Base-by-base conservation (phyloP, 2,113 vertebrate species). In the Pedetes capensis region DNA sequence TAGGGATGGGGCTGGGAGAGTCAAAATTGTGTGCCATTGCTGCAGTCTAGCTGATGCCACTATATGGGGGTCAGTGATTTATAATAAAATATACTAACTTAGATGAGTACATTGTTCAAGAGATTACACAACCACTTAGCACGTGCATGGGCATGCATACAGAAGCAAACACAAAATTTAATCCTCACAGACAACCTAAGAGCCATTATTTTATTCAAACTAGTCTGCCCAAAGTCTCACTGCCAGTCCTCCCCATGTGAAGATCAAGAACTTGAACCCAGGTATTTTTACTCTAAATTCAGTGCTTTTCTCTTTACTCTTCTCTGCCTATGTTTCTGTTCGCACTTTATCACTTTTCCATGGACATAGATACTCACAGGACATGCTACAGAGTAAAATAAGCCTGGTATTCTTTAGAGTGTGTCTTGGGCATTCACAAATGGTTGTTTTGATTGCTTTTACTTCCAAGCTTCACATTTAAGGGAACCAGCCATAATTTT, bases 401-500 rank as follows among this genome's bases (percentile, higher is more conserved):
- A 64, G n/a, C 37, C 80, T 86, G 63, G 25, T 39, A 68, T 82
- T 83, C 25, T 89, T 78, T 34, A 53, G 34, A 55, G n/a, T 32
- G 27, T 13, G 78, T 66, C 74, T 61, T 87, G 42, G 49, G 63
- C 8, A 14, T 63, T 76, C 42, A 53, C 12, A 85, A 66, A n/a
- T 61, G 87, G 63, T 89, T 83, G 42, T 84, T 94, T 80, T 53
- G 23, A 89, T 78, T 87, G 51, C 64, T 69, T 81, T 93, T 86
- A 88, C 74, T 89, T 83, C 87, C 20, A 92, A 86, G 42, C 16
- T 14, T 92, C 88, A 87, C 44, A 96, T 44, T 83, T 63, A 95
- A 92, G 94, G 51, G 32, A 92, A 71, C 6, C 88, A 37, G 49
- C 49, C 59, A 55, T 61, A 87, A 75, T 81, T 94, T 71, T 87